phyloP scores from a whole-genome alignment of 2,113 vertebrate species.

The Dolichotis patagonum region DNA sequence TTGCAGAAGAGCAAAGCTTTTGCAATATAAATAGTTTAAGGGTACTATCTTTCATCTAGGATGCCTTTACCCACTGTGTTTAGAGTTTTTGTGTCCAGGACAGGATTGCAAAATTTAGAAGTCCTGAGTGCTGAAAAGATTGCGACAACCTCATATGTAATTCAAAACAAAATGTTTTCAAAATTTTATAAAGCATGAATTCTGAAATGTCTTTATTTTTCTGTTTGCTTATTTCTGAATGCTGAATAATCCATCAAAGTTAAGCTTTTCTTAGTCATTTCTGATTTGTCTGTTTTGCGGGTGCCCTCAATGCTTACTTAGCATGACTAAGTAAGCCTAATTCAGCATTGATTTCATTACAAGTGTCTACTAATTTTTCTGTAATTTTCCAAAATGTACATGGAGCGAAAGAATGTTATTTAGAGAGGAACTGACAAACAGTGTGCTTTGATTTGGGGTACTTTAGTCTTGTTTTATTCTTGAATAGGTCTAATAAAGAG shows the following conservation, averaged over 20 bases:
- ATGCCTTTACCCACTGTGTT: conserved; percentile 47
- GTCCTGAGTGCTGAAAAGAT: not conserved
- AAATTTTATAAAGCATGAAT: conserved; percentile 42
- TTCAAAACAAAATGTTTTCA: conserved; percentile 20
- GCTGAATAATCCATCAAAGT: not conserved
- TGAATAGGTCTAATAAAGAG: conserved; percentile 9
- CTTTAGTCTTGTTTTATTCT: not conserved
- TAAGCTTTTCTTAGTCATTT: conserved; percentile 37
- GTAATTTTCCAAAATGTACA: conserved; percentile 43
- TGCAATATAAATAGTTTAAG: conserved; percentile 71
- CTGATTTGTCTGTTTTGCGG: conserved; percentile 11
- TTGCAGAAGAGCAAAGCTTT: conserved; percentile 61
- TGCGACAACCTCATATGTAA: not conserved
- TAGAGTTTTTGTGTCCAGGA: conserved; percentile 4
- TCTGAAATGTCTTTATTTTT: not conserved
- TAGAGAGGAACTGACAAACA: not conserved
- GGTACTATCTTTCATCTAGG: conserved; percentile 51
- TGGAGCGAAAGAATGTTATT: not conserved
- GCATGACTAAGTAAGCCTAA: not conserved
- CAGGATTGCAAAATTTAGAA: conserved; percentile 13
- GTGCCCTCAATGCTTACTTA: not conserved
- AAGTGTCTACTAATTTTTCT: conserved; percentile 21
- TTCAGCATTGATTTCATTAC: conserved; percentile 21
- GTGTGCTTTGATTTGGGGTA: conserved; percentile 19
- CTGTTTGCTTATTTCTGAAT: conserved; percentile 27